Evolutionary conservation across 2,113 vertebrate genomes (phyloP).

Genomic region (Henicopernis longicauda): DNA sequence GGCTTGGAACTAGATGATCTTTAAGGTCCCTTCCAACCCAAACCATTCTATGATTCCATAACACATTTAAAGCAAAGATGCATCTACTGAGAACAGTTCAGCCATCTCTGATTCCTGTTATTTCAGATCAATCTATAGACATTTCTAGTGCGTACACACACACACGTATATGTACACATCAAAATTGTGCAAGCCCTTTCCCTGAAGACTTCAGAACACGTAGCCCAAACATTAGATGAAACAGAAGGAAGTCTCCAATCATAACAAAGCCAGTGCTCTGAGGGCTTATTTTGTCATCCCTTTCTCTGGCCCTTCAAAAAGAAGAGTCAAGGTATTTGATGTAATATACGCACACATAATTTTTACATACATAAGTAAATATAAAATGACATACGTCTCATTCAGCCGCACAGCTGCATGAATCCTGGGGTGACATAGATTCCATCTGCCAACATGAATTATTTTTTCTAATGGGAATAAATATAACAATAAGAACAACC

Average conservation of each 20-base stretch:
- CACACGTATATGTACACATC: background rate
- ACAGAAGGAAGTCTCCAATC: background rate
- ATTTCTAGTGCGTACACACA: background rate
- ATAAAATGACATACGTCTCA: background rate
- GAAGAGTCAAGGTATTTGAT: background rate
- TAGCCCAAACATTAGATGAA: background rate
- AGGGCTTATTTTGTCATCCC: background rate
- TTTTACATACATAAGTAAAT: background rate
- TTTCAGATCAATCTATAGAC: background rate
- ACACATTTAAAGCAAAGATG: background rate
- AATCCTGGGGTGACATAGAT: background rate
- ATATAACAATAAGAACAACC: background rate
- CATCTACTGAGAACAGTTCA: background rate
- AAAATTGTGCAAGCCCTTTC: background rate
- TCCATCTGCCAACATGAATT: conserved; percentile 36
- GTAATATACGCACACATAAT: background rate
- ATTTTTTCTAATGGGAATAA: conserved; percentile 13
- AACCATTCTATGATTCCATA: background rate
- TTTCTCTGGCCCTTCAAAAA: background rate
- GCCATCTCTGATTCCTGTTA: background rate
- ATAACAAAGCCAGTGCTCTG: background rate
- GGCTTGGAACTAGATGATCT: too few relatives aligned
- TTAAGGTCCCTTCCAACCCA: background rate
- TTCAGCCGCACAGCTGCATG: conserved; percentile 11
- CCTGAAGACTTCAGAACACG: background rate